A percentile compares a stretch with the other conserved stretches of the same genome.
phyloP scores from a whole-genome alignment of 2,113 vertebrate genomes.

The Cyphomyrus plagiostoma region DNA sequence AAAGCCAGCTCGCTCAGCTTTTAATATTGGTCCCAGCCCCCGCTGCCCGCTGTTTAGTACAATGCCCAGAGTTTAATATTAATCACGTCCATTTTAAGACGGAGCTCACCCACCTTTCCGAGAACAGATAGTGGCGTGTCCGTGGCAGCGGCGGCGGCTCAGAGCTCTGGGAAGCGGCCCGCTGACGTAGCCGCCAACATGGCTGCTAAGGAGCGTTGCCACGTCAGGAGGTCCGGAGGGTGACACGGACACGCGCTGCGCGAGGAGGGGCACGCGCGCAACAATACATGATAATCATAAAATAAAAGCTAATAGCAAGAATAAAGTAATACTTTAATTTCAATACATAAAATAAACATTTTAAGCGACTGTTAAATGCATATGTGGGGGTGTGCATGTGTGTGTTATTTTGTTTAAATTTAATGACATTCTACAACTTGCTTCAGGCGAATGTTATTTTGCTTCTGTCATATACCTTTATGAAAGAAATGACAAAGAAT shows the following conservation, averaged over 20 bases:
- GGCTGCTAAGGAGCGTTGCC: constrained; percentile 33
- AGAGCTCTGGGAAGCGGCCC: not conserved
- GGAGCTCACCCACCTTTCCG: constrained; percentile 10
- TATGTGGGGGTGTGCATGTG: not conserved
- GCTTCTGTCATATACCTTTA: not conserved
- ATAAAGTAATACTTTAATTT: not conserved
- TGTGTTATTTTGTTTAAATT: not conserved
- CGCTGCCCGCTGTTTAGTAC: not conserved
- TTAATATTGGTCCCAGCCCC: not conserved
- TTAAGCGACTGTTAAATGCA: not conserved
- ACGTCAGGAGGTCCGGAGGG: constrained; percentile 29
- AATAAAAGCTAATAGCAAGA: not conserved
- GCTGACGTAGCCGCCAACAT: constrained; percentile 40
- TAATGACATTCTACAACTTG: not conserved
- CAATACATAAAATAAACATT: not conserved
- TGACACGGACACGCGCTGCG: not conserved
- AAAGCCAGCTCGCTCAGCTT: not conserved
- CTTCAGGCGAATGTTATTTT: not conserved
- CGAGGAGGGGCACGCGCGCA: not conserved
- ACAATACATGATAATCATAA: not conserved
- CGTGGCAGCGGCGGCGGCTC: not conserved
- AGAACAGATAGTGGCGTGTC: not conserved
- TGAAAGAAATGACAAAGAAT: not conserved
- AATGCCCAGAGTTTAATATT: not conserved
- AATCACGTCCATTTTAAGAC: not conserved